Conservation (phyloP, 1,140 invertebrate species). For the Procambarus clarkii region DNA sequence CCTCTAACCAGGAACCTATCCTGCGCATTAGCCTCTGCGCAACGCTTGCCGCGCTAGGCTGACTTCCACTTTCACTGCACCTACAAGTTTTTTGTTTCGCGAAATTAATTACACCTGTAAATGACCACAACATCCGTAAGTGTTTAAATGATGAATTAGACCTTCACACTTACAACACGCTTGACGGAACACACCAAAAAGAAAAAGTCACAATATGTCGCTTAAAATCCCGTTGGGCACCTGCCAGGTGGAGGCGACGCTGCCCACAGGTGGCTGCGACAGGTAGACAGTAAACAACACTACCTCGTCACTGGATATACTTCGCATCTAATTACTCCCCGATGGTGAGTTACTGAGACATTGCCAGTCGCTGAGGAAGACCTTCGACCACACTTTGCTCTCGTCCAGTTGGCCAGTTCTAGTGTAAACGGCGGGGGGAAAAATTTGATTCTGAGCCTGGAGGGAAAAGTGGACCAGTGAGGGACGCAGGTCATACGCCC, state of each 20-base stretch:
- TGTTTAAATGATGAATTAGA: no score
- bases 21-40: constrained; percentile 10
- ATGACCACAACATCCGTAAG: no score
- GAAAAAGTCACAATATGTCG: background rate
- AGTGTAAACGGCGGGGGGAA: no score
- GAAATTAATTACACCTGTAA: no score
- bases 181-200: no score
- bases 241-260: background rate
- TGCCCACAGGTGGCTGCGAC: background rate
- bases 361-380: no score
- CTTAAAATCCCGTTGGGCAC: background rate
- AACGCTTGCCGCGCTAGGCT: background rate
- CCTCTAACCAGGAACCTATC: background rate
- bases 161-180: no score
- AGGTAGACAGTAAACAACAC: background rate
- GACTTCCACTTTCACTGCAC: constrained; percentile 8
- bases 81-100: background rate
- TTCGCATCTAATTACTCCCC: background rate
- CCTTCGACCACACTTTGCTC: no score
- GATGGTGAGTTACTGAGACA: background rate
- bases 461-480: no score
- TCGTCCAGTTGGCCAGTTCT: no score
- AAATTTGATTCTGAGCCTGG: no score
- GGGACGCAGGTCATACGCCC: no score
- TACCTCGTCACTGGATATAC: background rate